These are phyloP conservation scores for Sternotherus odoratus DNA, from an alignment of 2,797 vertebrate genomes.

Conservation along the genomic window DNA sequence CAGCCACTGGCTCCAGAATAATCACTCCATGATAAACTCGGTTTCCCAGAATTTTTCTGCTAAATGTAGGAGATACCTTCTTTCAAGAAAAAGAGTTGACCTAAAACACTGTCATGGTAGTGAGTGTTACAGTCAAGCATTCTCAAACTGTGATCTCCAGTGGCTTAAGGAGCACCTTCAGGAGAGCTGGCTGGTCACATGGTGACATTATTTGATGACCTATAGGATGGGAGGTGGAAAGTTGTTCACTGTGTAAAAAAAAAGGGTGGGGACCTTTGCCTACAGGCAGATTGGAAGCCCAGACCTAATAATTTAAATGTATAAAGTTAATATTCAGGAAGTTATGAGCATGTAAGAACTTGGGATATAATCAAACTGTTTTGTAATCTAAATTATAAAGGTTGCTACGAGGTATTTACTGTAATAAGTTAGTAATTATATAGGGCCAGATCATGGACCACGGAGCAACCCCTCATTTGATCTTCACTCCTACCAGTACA, in stretches of 20 bases:
- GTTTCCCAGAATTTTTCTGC: not conserved
- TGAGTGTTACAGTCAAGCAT: not conserved
- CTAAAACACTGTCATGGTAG: not conserved
- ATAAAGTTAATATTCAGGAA: not conserved
- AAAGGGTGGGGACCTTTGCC: not conserved
- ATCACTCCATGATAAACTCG: not conserved
- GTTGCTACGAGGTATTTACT: not conserved
- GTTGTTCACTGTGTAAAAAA: not conserved
- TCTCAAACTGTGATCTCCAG: not conserved
- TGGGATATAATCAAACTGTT: not conserved
- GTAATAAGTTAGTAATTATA: not conserved
- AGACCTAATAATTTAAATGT: not conserved
- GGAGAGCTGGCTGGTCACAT: not conserved
- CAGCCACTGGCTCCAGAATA: not conserved
- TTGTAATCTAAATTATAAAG: not conserved
- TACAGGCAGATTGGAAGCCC: not conserved
- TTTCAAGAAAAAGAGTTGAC: not conserved
- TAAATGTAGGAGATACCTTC: not conserved
- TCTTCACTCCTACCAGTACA: not conserved
- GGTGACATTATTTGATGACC: not conserved
- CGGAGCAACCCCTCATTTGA: not conserved
- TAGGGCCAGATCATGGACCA: not conserved
- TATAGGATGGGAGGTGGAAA: not conserved
- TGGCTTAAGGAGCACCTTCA: not conserved
- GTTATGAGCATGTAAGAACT: not conserved